These are phyloP conservation scores for Craseonycteris thonglongyai DNA, from an alignment of 2,113 vertebrate genomes.

Conservation along the genomic window DNA sequence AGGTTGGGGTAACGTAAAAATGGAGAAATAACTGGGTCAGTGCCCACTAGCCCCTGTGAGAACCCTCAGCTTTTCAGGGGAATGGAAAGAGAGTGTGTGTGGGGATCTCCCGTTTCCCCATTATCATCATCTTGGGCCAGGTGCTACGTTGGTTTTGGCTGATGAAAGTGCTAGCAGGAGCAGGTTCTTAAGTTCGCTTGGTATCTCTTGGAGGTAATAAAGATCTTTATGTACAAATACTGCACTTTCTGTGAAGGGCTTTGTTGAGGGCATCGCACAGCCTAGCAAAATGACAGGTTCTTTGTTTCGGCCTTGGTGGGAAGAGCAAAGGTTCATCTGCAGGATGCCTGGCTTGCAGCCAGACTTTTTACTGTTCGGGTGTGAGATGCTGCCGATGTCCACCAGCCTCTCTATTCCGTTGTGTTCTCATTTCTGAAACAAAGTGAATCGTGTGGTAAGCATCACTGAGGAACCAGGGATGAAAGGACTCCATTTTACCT, in stretches of 20 bases:
- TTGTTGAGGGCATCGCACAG: background rate
- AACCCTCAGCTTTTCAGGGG: background rate
- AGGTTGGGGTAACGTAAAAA: background rate
- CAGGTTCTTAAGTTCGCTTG: constrained; percentile 31
- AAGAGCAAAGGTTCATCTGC: background rate
- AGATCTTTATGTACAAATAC: constrained; percentile 58
- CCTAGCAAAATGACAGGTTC: background rate
- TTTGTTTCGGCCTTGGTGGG: background rate
- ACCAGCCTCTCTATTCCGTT: background rate
- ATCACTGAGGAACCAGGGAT: background rate
- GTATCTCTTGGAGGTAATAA: constrained; percentile 49
- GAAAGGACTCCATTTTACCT: background rate
- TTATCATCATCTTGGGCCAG: background rate
- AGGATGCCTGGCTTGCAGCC: background rate
- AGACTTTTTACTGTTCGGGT: background rate
- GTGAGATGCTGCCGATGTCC: background rate
- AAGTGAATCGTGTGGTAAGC: background rate
- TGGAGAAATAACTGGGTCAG: constrained; percentile 19
- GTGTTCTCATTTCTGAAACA: background rate
- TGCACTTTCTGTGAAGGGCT: background rate
- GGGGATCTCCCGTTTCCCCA: background rate
- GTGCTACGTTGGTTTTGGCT: background rate
- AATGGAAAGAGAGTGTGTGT: background rate
- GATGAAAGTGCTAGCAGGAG: constrained; percentile 46
- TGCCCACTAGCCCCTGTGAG: background rate